Evolutionary conservation across 92 coral and sea anemone genomes (phyloP).

Genomic region (Paramuricea clavata): DNA sequence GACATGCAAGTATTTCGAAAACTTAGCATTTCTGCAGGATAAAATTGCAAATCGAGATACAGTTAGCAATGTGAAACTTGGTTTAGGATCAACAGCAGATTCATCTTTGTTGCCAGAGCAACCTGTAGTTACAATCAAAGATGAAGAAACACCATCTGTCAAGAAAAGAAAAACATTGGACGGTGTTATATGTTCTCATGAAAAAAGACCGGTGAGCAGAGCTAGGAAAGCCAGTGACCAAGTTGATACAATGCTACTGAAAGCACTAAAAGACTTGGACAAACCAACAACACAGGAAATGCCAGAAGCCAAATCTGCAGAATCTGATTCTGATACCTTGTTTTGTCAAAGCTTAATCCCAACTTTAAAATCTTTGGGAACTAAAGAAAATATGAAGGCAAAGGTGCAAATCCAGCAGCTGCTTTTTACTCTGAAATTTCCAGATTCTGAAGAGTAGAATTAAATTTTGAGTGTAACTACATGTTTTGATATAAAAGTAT

Average conservation of each 20-base stretch:
- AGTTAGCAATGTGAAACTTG: conserved; percentile 12
- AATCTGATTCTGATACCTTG: background rate
- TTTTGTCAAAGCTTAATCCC: background rate
- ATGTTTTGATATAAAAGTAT: background rate
- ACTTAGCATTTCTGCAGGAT: background rate
- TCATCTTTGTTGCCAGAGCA: background rate
- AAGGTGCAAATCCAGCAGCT: conserved; percentile 4
- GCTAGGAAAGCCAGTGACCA: conserved; percentile 8
- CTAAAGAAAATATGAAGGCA: conserved; percentile 1
- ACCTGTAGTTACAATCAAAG: background rate
- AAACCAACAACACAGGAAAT: background rate
- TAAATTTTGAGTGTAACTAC: background rate
- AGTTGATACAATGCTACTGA: conserved; percentile 19
- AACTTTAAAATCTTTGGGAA: background rate
- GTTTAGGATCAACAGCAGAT: background rate
- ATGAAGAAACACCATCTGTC: conserved; percentile 1
- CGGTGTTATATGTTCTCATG: background rate
- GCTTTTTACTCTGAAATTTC: conserved; percentile 3
- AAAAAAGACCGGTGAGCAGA: conserved; percentile 1
- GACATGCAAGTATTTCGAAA: conserved; percentile 6
- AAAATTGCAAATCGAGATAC: conserved; percentile 4
- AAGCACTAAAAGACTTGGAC: conserved; percentile 24
- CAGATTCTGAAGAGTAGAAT: background rate
- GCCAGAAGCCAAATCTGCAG: background rate
- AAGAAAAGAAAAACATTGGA: conserved; percentile 1